Evolutionary conservation across 2,797 vertebrate genomes (phyloP).

Genomic region (Hoplostethus atlanticus): DNA sequence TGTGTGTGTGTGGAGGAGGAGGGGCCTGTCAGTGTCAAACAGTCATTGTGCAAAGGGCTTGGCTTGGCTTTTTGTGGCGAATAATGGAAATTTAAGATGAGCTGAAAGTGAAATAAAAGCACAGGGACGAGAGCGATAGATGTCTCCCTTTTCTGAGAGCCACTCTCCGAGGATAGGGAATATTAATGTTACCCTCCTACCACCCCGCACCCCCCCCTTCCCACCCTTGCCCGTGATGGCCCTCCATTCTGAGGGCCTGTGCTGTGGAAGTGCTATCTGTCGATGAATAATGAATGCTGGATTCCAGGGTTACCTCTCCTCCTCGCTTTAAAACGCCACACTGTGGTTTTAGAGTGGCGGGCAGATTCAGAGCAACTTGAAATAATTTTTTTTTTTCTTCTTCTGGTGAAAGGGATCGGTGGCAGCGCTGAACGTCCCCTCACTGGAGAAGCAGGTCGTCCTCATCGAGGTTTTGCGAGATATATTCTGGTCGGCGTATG

Average conservation of each 20-base stretch:
- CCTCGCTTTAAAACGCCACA: slow-evolving; percentile 54
- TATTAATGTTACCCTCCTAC: slow-evolving; percentile 58
- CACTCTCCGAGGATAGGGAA: slow-evolving; percentile 68
- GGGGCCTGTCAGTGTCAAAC: slow-evolving; percentile 72
- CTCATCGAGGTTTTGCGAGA: slow-evolving; percentile 20
- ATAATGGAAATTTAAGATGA: slow-evolving; percentile 87
- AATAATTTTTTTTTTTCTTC: slow-evolving; percentile 17
- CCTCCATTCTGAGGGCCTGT: slow-evolving; percentile 33
- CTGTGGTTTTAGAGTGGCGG: slow-evolving; percentile 72
- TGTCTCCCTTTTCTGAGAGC: slow-evolving; percentile 65
- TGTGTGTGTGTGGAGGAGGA: slow-evolving; percentile 42
- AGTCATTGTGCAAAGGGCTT: slow-evolving; percentile 76
- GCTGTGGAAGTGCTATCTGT: slow-evolving; percentile 54
- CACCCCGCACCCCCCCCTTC: neutral
- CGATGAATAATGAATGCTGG: slow-evolving; percentile 80
- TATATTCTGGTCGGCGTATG: slow-evolving; percentile 11
- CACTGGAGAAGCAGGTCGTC: slow-evolving; percentile 10
- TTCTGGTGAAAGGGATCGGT: neutral
- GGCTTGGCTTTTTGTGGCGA: slow-evolving; percentile 81
- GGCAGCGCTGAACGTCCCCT: slow-evolving; percentile 16
- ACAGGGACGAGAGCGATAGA: slow-evolving; percentile 74
- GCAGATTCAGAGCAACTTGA: slow-evolving; percentile 26
- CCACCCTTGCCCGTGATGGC: slow-evolving; percentile 43
- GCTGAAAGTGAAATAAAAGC: slow-evolving; percentile 82
- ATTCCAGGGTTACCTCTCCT: slow-evolving; percentile 63